Evolutionary conservation across 2,797 vertebrate genomes (phyloP), one percentile per base, ranked within the genome.

Genomic region (Rhinichthys osculus): DNA sequence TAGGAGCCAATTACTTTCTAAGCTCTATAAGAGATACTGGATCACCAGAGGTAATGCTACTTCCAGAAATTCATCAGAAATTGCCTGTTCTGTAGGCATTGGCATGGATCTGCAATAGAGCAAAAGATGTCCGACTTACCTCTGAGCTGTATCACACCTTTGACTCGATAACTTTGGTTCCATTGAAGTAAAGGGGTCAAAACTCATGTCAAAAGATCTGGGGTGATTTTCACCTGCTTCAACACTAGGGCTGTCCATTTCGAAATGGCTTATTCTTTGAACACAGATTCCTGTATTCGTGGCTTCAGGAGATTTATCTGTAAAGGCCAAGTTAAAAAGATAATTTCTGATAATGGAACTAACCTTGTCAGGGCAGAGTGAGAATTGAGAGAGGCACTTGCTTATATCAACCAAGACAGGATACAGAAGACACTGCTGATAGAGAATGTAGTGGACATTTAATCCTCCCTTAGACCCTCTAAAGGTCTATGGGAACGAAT

Each of bases 261-360:
- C 2, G 9, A 35, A 33, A 35, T 19, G 14, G 14, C 6, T 27
- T 17, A 17, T 66, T 33, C 5, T 14, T 14, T 33, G 6, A 66
- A 66, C 27, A 66, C 35, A n/a, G 76, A 79, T 33, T 79, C 67
- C 66, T 79, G 83, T 71, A 50, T 47, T 7, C 35, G 78, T 35
- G 54, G 40, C n/a, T 59, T 85, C 21, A 73, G 52, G 35, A 81
- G 78, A 21, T 73, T 81, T 27, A 40, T 85, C 27, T 62, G 67
- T 33, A 80, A 64, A 50, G 77, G 67, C 10, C 81, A 66, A 54
- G 83, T 87, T 1, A 66, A 38, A 11, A 47, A 85, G 10, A 35
- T 85, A 0, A 13, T 21, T 16, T 81, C 44, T 14, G 86, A 88
- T 1, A 87, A 82, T 71, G 71, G 81, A 17, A 87, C 82, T 3